phyloP scores from a whole-genome alignment of 2,113 vertebrate species.

The human region DNA sequence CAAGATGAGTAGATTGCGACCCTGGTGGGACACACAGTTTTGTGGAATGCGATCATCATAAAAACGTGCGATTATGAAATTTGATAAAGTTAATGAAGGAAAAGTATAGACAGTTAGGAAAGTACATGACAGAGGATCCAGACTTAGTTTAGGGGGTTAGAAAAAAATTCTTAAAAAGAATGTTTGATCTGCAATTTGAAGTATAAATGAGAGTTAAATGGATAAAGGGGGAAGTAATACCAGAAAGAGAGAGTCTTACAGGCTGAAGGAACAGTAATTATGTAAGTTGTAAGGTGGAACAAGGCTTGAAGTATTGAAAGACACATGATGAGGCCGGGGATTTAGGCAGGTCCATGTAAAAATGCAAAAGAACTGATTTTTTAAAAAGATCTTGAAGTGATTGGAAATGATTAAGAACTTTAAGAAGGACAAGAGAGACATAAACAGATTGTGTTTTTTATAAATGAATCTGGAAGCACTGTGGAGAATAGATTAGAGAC shows the following conservation, averaged over 20 bases:
- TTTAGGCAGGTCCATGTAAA: background rate
- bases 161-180: background rate
- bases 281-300: background rate
- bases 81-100: constrained; percentile 8
- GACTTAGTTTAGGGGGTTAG: background rate
- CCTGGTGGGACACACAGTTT: background rate
- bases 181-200: background rate
- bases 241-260: background rate
- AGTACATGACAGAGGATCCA: background rate
- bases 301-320: background rate
- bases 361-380: background rate
- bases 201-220: background rate
- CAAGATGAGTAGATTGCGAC: background rate
- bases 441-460: background rate
- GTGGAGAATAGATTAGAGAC: background rate
- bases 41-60: background rate
- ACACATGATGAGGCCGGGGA: background rate
- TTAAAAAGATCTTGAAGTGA: background rate
- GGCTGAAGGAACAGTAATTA: background rate
- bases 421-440: background rate
- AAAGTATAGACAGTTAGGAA: background rate
- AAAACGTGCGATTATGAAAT: background rate
- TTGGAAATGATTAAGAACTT: background rate
- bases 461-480: background rate
- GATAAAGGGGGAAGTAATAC: background rate